phyloP scores from a whole-genome alignment of 2,888 invertebrate species.

The Synergus gifuensis region DNA sequence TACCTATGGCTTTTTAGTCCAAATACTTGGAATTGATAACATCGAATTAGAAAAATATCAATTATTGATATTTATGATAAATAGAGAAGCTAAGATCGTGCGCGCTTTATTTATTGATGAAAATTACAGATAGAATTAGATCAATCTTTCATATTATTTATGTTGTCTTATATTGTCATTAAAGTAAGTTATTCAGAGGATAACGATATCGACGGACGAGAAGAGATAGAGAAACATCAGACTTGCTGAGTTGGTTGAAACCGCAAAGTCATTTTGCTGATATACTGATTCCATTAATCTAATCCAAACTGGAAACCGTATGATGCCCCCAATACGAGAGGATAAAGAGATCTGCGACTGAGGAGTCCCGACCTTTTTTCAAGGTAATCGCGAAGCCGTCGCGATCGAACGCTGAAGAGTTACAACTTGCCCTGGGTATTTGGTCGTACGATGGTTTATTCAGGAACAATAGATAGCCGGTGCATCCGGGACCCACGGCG shows the following conservation, averaged over 20 bases:
- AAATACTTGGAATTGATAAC: too few relatives aligned
- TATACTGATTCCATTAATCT: conserved; percentile 55
- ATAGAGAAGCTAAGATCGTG: neutral
- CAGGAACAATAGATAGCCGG: conserved; percentile 70
- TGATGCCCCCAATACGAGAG: conserved; percentile 32
- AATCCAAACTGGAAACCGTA: conserved; percentile 26
- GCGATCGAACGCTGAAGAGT: conserved; percentile 49
- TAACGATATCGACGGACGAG: conserved; percentile 40
- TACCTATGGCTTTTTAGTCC: neutral
- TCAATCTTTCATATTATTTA: neutral
- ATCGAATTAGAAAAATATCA: too few relatives aligned
- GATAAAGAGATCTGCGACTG: conserved; percentile 57
- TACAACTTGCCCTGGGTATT: conserved; percentile 63
- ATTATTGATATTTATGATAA: neutral
- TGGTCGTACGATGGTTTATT: conserved; percentile 70
- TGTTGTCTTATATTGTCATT: neutral
- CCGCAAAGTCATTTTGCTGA: conserved; percentile 52
- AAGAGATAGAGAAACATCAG: conserved; percentile 37
- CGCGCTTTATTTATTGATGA: neutral
- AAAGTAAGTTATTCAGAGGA: neutral
- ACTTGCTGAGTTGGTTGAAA: conserved; percentile 29
- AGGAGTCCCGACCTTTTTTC: conserved; percentile 51
- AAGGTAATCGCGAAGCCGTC: conserved; percentile 52
- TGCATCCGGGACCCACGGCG: conserved; percentile 65
- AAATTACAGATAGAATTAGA: neutral